Percentiles rank a stretch among this genome's conserved stretches.
These are phyloP conservation scores for Palaemon carinicauda DNA, from an alignment of 1,140 invertebrate species.

Conservation along the genomic window DNA sequence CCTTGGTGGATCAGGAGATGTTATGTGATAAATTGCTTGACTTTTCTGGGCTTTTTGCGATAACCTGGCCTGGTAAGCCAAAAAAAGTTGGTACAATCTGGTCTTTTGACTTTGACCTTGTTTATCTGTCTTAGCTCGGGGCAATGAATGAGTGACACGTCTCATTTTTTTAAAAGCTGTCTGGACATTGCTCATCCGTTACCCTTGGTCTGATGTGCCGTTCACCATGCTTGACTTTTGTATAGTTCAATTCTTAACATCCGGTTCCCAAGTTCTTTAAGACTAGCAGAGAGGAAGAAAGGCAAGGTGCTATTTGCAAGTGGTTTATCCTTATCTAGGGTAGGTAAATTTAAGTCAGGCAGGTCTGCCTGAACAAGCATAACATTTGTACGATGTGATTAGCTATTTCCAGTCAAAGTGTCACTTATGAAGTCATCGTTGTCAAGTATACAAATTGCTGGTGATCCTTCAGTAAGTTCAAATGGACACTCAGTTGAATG, in stretches of 20 bases:
- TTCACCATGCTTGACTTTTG: neutral
- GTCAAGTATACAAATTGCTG: neutral
- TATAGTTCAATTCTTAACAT: neutral
- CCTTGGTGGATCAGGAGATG: neutral
- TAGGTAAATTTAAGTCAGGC: neutral
- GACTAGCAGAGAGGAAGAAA: neutral
- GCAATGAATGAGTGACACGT: too few relatives aligned
- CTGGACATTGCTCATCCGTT: too few relatives aligned
- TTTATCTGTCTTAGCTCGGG: neutral
- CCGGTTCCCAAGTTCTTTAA: neutral
- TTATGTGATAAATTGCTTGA: neutral
- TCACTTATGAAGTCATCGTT: conserved; percentile 6
- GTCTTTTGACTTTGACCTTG: neutral
- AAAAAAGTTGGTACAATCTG: neutral
- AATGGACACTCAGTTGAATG: neutral
- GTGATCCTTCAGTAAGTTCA: too few relatives aligned
- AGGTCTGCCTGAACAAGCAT: neutral
- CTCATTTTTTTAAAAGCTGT: too few relatives aligned
- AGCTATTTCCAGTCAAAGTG: neutral
- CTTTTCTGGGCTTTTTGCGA: neutral
- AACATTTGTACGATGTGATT: neutral
- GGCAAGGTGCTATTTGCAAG: neutral
- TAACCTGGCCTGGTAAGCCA: neutral
- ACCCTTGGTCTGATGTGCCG: neutral
- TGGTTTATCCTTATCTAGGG: neutral